Evolutionary conservation across 23 tunicate species (phyloP).

Genomic region (Halocynthia aurantium): DNA sequence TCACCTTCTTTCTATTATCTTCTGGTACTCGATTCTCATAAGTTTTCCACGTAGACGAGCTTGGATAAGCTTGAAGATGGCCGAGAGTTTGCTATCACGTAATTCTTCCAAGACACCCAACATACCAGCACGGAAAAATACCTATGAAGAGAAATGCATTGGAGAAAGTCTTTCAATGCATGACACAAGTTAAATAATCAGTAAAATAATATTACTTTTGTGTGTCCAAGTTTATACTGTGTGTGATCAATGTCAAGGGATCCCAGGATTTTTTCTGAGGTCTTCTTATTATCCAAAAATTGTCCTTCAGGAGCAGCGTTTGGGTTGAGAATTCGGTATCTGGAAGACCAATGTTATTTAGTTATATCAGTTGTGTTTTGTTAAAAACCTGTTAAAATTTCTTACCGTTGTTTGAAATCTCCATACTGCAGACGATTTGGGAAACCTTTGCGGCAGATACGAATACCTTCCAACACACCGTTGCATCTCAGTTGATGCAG

Average conservation of each 20-base stretch:
- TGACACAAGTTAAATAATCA: not conserved
- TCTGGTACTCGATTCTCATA: slow-evolving; percentile 81
- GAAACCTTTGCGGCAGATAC: slow-evolving; percentile 99
- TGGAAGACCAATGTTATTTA: slow-evolving; percentile 4
- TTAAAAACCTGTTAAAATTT: not conserved
- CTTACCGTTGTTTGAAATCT: slow-evolving; percentile 93
- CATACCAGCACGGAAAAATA: slow-evolving; percentile 98
- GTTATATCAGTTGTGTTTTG: not conserved
- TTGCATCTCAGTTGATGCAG: slow-evolving; percentile 96
- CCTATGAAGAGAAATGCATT: slow-evolving; percentile 25
- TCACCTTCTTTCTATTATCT: slow-evolving; percentile 84
- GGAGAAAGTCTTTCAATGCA: not conserved
- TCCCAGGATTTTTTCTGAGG: slow-evolving; percentile 76
- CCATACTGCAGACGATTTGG: slow-evolving; percentile 96
- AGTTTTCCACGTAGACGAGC: slow-evolving; percentile 76
- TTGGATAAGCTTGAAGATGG: slow-evolving; percentile 75
- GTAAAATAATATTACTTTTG: slow-evolving; percentile 46
- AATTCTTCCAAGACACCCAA: slow-evolving; percentile 88
- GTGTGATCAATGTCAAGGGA: slow-evolving; percentile 89
- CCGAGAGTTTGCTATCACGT: slow-evolving; percentile 82
- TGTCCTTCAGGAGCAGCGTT: slow-evolving; percentile 87
- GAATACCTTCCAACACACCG: slow-evolving; percentile 99
- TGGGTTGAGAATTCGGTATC: slow-evolving; percentile 92
- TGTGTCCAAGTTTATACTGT: slow-evolving; percentile 89
- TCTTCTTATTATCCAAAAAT: slow-evolving; percentile 97